A percentile compares a stretch with the other conserved stretches of the same genome.
These are phyloP conservation scores for Pavo muticus DNA, from an alignment of 2,113 vertebrate genomes.

Conservation along the genomic window DNA sequence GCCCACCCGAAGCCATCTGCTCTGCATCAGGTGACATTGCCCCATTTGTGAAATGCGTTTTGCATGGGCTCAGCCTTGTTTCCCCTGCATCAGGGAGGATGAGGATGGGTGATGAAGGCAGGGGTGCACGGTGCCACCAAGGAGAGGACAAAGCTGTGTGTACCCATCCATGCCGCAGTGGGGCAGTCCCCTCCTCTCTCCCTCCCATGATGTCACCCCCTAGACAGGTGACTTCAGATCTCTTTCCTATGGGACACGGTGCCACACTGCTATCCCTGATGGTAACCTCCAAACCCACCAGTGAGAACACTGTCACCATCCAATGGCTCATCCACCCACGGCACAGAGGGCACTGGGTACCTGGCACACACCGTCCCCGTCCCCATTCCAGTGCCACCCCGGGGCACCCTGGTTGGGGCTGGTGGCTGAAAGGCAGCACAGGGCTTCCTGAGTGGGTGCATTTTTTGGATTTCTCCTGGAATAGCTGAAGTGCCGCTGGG, in stretches of 20 bases:
- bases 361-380: not conserved
- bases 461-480: constrained; percentile 75
- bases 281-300: not conserved
- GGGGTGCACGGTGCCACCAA: not conserved
- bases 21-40: not conserved
- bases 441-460: constrained; percentile 59
- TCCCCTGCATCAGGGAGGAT: not conserved
- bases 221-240: not conserved
- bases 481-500: constrained; percentile 72
- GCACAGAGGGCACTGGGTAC: not conserved
- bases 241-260: not conserved
- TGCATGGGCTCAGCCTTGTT: not conserved
- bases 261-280: not conserved
- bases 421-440: not conserved
- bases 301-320: not conserved
- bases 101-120: not conserved
- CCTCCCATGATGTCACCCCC: not conserved
- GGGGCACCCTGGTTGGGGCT: not conserved
- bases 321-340: not conserved
- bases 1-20: fast-evolving
- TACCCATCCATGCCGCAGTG: not conserved
- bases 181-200: not conserved
- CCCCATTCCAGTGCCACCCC: not conserved
- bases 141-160: not conserved
- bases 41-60: not conserved